These are phyloP conservation scores for Rhinoptilus africanus DNA, from an alignment of 2,113 vertebrate species.

Conservation along the genomic window DNA sequence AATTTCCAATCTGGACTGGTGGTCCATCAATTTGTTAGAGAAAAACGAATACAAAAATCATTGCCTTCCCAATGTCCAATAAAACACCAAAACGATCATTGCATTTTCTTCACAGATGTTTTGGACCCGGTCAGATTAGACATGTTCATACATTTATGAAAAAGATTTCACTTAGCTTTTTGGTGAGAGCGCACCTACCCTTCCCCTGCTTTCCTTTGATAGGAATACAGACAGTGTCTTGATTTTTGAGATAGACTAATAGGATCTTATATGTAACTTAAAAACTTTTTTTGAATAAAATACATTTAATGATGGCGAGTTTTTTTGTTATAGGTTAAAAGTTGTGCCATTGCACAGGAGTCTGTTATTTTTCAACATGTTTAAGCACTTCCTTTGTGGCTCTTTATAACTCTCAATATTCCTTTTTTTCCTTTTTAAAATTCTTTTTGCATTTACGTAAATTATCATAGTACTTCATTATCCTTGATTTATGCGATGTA, in stretches of 20 bases:
- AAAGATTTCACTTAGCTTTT: not conserved
- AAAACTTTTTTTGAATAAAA: not conserved
- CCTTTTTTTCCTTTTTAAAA: not conserved
- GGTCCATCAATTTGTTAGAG: not conserved
- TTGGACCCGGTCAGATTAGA: not conserved
- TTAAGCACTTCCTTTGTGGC: not conserved
- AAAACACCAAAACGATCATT: not conserved
- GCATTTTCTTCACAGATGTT: not conserved
- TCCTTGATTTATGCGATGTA: not conserved
- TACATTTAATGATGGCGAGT: not conserved
- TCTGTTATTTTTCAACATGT: not conserved
- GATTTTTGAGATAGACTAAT: not conserved
- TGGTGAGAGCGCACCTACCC: not conserved
- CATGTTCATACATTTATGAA: not conserved
- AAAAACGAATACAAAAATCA: not conserved
- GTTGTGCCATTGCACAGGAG: not conserved
- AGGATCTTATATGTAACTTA: not conserved
- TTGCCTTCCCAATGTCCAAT: not conserved
- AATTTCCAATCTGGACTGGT: not conserved
- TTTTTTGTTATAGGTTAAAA: not conserved
- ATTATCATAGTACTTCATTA: not conserved
- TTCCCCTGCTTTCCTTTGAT: not conserved
- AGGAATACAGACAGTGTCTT: not conserved
- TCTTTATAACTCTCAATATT: not conserved
- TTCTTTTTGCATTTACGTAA: not conserved